These are phyloP conservation scores for Andinoacara biseriatus DNA, from an alignment of 2,113 vertebrate genomes.

Conservation along the genomic window DNA sequence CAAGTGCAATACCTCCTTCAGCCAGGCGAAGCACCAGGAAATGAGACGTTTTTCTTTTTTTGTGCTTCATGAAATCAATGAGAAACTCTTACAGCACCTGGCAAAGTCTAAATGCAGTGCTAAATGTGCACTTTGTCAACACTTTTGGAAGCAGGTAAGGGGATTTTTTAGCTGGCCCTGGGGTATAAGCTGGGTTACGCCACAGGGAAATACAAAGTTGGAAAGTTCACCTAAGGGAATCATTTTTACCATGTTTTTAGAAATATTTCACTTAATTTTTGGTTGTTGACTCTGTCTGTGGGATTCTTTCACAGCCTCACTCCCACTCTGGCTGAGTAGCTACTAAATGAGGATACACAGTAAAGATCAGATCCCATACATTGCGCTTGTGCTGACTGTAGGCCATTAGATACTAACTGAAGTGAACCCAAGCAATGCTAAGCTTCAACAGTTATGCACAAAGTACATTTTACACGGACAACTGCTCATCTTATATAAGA, in stretches of 20 bases:
- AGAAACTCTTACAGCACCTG: background rate
- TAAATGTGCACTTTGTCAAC: conserved; percentile 15
- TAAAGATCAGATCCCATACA: conserved; percentile 24
- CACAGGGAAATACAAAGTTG: background rate
- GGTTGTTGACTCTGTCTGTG: background rate
- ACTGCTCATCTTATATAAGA: background rate
- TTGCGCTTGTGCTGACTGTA: conserved; percentile 36
- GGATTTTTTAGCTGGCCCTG: conserved; percentile 42
- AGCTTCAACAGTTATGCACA: background rate
- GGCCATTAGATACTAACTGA: conserved; percentile 38
- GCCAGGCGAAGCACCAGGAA: background rate
- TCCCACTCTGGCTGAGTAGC: conserved; percentile 15
- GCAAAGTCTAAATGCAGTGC: conserved; percentile 31
- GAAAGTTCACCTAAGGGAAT: conserved; percentile 15
- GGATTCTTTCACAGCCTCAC: background rate
- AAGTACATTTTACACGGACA: conserved; percentile 18
- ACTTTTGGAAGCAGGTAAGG: conserved; percentile 6
- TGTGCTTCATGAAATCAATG: conserved; percentile 24
- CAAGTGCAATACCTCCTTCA: background rate
- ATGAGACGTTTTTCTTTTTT: background rate
- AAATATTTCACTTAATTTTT: conserved; percentile 14
- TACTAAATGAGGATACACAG: conserved; percentile 30
- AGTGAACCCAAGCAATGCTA: conserved; percentile 9
- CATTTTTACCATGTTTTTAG: conserved; percentile 9
- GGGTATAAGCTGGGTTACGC: background rate